Base-by-base conservation (phyloP, 2,888 invertebrate species). In the Achlya flavicornis region DNA sequence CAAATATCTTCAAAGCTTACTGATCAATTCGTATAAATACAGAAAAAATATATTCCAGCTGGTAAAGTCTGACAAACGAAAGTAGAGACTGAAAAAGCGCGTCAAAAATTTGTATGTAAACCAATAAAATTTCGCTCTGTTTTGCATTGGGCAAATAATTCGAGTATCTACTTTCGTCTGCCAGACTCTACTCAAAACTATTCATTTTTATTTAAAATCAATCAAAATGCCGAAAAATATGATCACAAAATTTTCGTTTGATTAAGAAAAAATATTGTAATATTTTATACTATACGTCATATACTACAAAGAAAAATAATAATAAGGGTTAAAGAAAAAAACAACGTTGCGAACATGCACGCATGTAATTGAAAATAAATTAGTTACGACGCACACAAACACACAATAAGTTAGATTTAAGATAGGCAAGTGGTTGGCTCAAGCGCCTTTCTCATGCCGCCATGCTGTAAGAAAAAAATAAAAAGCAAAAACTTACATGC, bases 371-470 rank as follows among this genome's bases (percentile, higher is more conserved):
- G 70, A 68, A 73, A 78, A 79, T 80, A 79, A 79, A 80, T 78
- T 85, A 79, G 79, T 80, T 68, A 73, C 61, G 73, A 76, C 65
- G 77, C 83, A 86, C 83, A 86, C 83, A 87, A 74, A 77, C 67
- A 85, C 75, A 82, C 67, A 80, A 64, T 77, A 53, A 77, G 80
- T 86, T 88, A 86, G 80, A 75, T 61, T 41, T 60, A 69, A 68
- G 63, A 67, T 70, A 81, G 80, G 78, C 78, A 80, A 83, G 82
- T 80, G 72, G 74, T 78, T 75, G 81, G 80, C 77, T 84, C 82
- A 91, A 78, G 88, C 86, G 89, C 86, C 84, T 83, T 79, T 83
- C 66, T 91, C 91, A 89, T 89, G 89, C 88, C 87, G 89, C 90
- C 91, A 90, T 91, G 92, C 93, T 93, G 93, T 75, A 91, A 92